Evolutionary conservation across 2,113 vertebrate genomes (phyloP), one percentile per base, ranked within the genome.

Genomic region (Lipophrys pholis): DNA sequence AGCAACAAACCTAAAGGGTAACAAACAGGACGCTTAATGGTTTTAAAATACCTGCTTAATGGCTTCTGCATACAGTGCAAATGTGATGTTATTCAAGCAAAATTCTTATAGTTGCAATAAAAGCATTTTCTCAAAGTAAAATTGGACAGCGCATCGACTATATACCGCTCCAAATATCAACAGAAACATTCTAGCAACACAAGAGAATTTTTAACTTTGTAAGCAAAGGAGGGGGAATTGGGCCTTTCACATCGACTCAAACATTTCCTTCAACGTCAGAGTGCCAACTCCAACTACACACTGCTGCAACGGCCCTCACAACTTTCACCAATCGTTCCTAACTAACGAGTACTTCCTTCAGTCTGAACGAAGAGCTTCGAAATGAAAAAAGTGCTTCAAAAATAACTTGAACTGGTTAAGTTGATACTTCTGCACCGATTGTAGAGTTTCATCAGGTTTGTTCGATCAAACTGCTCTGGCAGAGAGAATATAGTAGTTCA

Each of bases 1-100:
- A 72, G 69, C 51, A 84, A 69, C 60, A 87, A 90, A 88, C 73
- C 59, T 83, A 81, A 70, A 61, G 69, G 74, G 76, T 83, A 85
- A 83, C 38, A 84, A 82, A 88, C 70, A 83, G 3, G 51, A 72
- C 65, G 70, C 21, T 30, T 30, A 30, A 30, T 4, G 21, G 21
- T 73, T 78, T 76, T 53, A 15, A 80, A 85, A 83, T 51, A 83
- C 65, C 75, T 80, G 64, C 85, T 73, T 64, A 73, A 89, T 84
- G 81, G 70, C 63, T 81, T 86, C 57, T 76, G 85, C 66, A 68
- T 83, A 76, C 71, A 76, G 86, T 88, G 85, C 85, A 83, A 83
- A 86, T 58, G 80, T 69, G 16, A 73, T 48, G 9, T 73, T 65
- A 73, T 72, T 85, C 69, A 76, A 89, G 80, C 81, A 66, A 39